A percentile compares a stretch with the other conserved stretches of the same genome.
phyloP scores from a whole-genome alignment of 2,888 invertebrate genomes.

The Leucania comma region DNA sequence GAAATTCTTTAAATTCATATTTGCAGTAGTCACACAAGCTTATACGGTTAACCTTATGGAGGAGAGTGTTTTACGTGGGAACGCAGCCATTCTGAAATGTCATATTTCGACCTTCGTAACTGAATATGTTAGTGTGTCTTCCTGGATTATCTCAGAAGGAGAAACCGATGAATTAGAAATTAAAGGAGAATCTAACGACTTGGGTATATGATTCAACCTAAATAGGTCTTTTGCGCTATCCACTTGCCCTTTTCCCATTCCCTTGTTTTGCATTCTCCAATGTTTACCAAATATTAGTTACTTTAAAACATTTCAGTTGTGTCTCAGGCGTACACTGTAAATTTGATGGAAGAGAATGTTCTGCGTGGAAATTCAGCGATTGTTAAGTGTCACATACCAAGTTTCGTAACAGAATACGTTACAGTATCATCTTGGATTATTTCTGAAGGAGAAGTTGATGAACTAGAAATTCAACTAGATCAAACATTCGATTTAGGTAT shows the following conservation, averaged over 20 bases:
- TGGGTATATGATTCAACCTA: constrained; percentile 77
- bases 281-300: constrained; percentile 18
- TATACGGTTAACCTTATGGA: constrained; percentile 97
- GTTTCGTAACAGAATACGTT: constrained; percentile 97
- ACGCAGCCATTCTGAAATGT: constrained; percentile 97
- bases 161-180: constrained; percentile 87
- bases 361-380: constrained; percentile 97
- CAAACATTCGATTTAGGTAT: constrained; percentile 83
- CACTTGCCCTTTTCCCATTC: constrained; percentile 57
- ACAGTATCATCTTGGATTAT: constrained; percentile 96
- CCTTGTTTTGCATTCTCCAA: constrained; percentile 42
- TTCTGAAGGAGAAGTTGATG: constrained; percentile 92
- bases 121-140: constrained; percentile 96
- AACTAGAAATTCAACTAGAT: constrained; percentile 82
- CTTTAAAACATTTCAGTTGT: constrained; percentile 93
- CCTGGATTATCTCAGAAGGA: constrained; percentile 96
- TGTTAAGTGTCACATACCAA: constrained; percentile 97
- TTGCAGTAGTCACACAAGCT: constrained; percentile 96
- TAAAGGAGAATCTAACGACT: constrained; percentile 81
- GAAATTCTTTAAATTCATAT: constrained; percentile 49
- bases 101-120: constrained; percentile 98
- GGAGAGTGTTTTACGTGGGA: constrained; percentile 97
- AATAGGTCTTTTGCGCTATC: constrained; percentile 35
- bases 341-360: constrained; percentile 98
- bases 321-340: constrained; percentile 96